phyloP scores from a whole-genome alignment of 2,113 vertebrate genomes.

The Rattus norvegicus region GRCr8 NC_086020.1:209862001-209862500 shows the following conservation, averaged over 20 bases:
- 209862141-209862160: background rate
- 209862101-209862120: background rate
- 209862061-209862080: too few relatives aligned
- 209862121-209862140: background rate
- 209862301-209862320: background rate
- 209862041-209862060: too few relatives aligned
- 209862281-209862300: background rate
- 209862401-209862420: conserved; percentile 69
- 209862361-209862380: conserved; percentile 30
- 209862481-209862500: conserved; percentile 71
- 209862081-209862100: background rate
- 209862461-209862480: conserved; percentile 80
- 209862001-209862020: background rate
- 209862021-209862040: rapidly evolving
- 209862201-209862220: background rate
- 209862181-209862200: background rate
- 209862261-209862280: background rate
- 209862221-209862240: background rate
- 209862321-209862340: conserved; percentile 29
- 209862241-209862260: background rate
- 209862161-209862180: background rate
- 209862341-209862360: background rate
- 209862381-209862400: background rate
- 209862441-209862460: conserved; percentile 80
- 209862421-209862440: conserved; percentile 78